These are phyloP conservation scores for Eretmocerus hayati DNA, from an alignment of 2,888 invertebrate species.

Conservation along the genomic window DNA sequence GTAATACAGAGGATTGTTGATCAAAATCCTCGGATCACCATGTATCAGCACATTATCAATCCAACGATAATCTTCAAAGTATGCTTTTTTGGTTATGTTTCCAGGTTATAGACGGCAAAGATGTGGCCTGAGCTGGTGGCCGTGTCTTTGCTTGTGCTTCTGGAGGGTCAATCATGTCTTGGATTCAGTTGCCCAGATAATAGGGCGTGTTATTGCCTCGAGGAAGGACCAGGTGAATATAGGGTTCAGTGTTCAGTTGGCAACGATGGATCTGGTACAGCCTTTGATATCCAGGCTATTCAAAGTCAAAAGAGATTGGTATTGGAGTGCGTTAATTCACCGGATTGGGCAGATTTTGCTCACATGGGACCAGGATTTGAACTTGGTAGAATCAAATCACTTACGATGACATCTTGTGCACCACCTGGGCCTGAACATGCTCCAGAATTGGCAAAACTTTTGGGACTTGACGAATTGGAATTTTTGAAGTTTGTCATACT, in stretches of 20 bases:
- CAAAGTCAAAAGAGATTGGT: constrained; percentile 10
- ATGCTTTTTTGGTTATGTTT: no score
- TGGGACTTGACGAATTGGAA: constrained; percentile 10
- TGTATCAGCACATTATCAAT: no score
- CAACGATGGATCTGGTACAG: not conserved
- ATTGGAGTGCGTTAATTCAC: constrained; percentile 13
- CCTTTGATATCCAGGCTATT: constrained; percentile 11
- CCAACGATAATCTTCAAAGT: no score
- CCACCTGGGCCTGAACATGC: constrained; percentile 9
- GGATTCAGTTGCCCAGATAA: constrained; percentile 17
- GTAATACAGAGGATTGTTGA: no score
- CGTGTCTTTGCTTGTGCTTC: no score
- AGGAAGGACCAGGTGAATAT: constrained; percentile 11
- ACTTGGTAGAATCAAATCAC: constrained; percentile 1
- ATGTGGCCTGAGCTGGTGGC: no score
- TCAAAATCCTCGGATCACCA: no score
- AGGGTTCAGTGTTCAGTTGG: constrained; percentile 15
- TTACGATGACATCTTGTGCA: constrained; percentile 13
- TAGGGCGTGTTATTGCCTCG: constrained; percentile 18
- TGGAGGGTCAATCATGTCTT: no score
- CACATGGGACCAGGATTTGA: constrained; percentile 10
- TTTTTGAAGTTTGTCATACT: constrained; percentile 6
- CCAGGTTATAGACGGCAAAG: no score
- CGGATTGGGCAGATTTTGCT: constrained; percentile 20
- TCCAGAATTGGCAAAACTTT: constrained; percentile 5